Base-by-base conservation (phyloP, 2,888 invertebrate genomes). In the Drosophila emarginata region DNA sequence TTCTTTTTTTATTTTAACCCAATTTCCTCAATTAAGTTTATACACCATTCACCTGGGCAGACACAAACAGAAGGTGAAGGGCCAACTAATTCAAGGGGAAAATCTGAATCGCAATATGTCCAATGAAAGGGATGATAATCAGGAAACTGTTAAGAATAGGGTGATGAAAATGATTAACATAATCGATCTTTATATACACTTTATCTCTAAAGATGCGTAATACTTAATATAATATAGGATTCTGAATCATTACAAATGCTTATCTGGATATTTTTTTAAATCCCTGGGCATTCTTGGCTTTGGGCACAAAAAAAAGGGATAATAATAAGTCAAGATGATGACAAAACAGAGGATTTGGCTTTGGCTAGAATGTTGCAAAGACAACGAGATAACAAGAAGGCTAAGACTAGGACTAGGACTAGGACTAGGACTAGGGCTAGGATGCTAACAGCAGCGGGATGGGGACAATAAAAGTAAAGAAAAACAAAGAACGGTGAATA, bases 1-100 rank as follows among this genome's bases (percentile, higher is more conserved):
- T 9, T 23, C 18, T 78, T 51, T 70, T 64, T 80, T 80, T 80
- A 85, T n/a, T 80, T 80, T 80, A 85, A 77, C 81, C 86, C 81
- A 87, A 89, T 87, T 89, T 85, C 80, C 77, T 76, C 83, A 89
- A 87, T 89, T 87, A 87, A 87, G 87, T 89, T 89, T 89, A 89
- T 86, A 87, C 83, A 45, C 54, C 88, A 87, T 83, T 83, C 86
- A 74, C 71, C 78, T 65, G 78, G 56, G 68, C 71, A 40, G 65
- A 72, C 57, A 61, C 66, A 61, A 72, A 57, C 57, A 61, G 45
- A 45, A 45, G 45, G 12, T 9, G 21, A n/a, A 60, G 36, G 51
- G 26, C 23, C 40, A 54, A 67, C 59, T 53, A 59, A 61, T 56
- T 60, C 72, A 58, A 39, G 18, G 58, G 28, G 11, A 23, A 51